These are phyloP conservation scores for Gavia stellata DNA, from an alignment of 2,113 vertebrate genomes.

Conservation along the genomic window DNA sequence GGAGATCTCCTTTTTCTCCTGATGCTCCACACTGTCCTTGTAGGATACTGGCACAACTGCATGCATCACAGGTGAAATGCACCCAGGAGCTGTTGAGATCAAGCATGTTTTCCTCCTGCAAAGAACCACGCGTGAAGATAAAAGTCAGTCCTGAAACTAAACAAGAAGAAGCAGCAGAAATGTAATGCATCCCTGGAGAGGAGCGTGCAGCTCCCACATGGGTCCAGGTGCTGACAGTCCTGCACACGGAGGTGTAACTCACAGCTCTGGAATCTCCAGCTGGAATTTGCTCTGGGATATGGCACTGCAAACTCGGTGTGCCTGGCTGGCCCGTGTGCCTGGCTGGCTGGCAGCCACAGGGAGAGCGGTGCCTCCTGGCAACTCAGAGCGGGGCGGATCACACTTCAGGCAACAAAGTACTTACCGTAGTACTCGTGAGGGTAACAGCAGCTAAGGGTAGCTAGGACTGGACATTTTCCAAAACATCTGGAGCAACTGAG, in stretches of 20 bases:
- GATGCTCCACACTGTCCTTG: neutral
- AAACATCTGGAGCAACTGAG: neutral
- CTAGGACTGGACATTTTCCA: neutral
- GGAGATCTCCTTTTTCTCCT: neutral
- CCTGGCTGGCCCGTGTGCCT: neutral
- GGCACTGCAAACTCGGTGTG: neutral
- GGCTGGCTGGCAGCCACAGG: neutral
- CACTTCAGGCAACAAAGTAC: neutral
- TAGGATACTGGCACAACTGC: neutral
- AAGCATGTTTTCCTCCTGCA: neutral
- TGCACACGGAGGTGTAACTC: neutral
- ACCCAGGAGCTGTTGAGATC: neutral
- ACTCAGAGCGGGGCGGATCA: rapidly evolving
- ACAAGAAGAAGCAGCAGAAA: neutral
- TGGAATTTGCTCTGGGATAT: neutral
- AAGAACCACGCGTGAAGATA: rapidly evolving
- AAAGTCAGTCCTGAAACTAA: neutral
- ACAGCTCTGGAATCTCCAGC: neutral
- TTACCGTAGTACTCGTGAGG: rapidly evolving
- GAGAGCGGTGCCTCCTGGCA: neutral
- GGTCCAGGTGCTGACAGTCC: neutral
- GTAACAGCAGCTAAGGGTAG: neutral
- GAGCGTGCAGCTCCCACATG: neutral
- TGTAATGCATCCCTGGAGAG: neutral
- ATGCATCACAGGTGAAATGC: neutral